Percentiles rank a stretch among this genome's conserved stretches.
Evolutionary conservation across 2,888 invertebrate species (phyloP).

Genomic region (Cheilosia urbana): DNA sequence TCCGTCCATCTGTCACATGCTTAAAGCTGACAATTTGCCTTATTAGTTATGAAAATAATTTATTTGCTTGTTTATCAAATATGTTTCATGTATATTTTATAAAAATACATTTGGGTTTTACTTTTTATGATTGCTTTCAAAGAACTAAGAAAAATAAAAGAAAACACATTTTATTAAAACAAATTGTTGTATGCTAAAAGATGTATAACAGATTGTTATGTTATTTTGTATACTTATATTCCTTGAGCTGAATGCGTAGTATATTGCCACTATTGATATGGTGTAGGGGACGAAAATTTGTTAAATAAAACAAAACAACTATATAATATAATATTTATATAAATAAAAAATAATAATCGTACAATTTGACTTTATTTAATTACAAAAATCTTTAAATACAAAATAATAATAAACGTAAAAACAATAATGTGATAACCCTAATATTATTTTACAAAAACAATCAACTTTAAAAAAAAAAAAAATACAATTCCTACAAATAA

Average conservation of each 20-base stretch:
- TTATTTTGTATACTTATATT: slow-evolving; percentile 11
- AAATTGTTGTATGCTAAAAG: slow-evolving; percentile 1
- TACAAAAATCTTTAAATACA: slow-evolving; percentile 66
- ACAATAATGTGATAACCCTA: slow-evolving; percentile 60
- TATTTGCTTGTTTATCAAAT: slow-evolving; percentile 31
- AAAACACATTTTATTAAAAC: background rate
- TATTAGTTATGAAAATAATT: slow-evolving; percentile 50
- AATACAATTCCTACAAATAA: slow-evolving; percentile 54
- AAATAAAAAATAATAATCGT: slow-evolving; percentile 48
- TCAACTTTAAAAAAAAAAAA: slow-evolving; percentile 55
- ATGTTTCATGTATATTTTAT: slow-evolving; percentile 49
- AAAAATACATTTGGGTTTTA: slow-evolving; percentile 56
- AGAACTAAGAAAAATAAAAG: background rate
- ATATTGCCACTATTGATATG: slow-evolving; percentile 46
- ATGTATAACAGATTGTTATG: slow-evolving; percentile 4
- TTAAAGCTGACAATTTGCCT: slow-evolving; percentile 54
- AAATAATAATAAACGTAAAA: slow-evolving; percentile 67
- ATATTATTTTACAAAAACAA: slow-evolving; percentile 68
- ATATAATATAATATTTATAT: slow-evolving; percentile 39
- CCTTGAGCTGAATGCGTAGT: slow-evolving; percentile 13
- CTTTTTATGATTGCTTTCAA: slow-evolving; percentile 27
- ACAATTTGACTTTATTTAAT: slow-evolving; percentile 57
- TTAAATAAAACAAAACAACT: slow-evolving; percentile 51
- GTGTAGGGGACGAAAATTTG: slow-evolving; percentile 31
- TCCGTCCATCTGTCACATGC: slow-evolving; percentile 21